A percentile compares a stretch with the other conserved stretches of the same genome.
These are phyloP conservation scores for Xiphydria camelus DNA, from an alignment of 2,888 invertebrate species.

Conservation along the genomic window DNA sequence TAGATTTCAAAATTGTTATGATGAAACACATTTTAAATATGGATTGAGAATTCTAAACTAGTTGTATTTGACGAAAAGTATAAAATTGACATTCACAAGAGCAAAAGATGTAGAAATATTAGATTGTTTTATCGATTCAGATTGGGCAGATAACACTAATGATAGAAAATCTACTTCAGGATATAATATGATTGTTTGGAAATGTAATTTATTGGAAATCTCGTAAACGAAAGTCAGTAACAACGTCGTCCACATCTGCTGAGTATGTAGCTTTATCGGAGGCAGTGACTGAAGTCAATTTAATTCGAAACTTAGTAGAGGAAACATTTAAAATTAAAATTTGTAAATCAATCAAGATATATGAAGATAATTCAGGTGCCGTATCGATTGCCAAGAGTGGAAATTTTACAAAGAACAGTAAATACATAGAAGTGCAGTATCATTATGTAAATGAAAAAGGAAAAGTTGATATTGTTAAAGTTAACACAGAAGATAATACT, in stretches of 20 bases:
- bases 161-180: slow-evolving; percentile 33
- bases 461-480: too few species aligned
- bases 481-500: not conserved
- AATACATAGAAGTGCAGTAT: too few species aligned
- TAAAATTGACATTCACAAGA: too few species aligned
- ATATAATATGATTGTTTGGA: slow-evolving; percentile 42
- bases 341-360: slow-evolving; percentile 26
- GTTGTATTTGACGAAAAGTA: too few species aligned
- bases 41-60: too few species aligned
- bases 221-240: slow-evolving; percentile 39
- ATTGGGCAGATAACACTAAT: slow-evolving; percentile 38
- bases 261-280: slow-evolving; percentile 38
- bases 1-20: not conserved
- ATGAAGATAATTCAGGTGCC: too few species aligned
- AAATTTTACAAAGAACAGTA: too few species aligned
- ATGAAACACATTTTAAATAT: not conserved
- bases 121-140: slow-evolving; percentile 40
- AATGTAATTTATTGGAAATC: slow-evolving; percentile 45
- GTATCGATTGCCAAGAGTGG: too few species aligned
- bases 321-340: slow-evolving; percentile 25
- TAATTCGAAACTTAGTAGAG: slow-evolving; percentile 24
- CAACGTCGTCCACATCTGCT: slow-evolving; percentile 26
- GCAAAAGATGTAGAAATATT: slow-evolving; percentile 1
- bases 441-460: too few species aligned
- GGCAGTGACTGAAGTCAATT: slow-evolving; percentile 30